Conservation (phyloP, 1,140 invertebrate species). For the Diachasmimorpha longicaudata region DNA sequence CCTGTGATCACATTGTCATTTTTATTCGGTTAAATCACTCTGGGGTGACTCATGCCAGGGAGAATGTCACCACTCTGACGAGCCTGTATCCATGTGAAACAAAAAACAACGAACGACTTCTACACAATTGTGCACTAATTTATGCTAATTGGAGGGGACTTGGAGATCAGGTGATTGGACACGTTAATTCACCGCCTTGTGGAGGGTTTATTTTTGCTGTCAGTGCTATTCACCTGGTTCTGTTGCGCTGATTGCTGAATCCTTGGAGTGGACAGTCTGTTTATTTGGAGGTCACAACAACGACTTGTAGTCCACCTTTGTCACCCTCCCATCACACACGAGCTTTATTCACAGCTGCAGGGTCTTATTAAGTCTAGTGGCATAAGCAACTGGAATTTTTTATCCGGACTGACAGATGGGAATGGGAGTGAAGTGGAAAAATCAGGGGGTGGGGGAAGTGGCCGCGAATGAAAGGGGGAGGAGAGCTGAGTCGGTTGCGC, state of each 20-base stretch:
- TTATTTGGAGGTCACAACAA: background rate
- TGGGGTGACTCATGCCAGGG: background rate
- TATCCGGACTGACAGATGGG: background rate
- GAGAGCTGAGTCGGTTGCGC: too few species aligned
- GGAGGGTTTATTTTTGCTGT: background rate
- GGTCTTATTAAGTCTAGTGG: background rate
- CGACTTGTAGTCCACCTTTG: background rate
- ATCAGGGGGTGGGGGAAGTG: too few species aligned
- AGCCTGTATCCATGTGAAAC: constrained; percentile 5
- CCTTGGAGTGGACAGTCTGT: background rate
- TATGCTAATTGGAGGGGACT: background rate
- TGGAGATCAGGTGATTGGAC: background rate
- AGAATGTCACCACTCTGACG: background rate
- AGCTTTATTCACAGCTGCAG: background rate
- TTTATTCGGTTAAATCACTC: background rate
- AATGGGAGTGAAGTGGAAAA: background rate
- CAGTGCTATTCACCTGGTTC: background rate
- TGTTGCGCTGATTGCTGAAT: background rate
- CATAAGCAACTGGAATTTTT: background rate
- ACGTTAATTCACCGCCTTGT: background rate
- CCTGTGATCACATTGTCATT: background rate
- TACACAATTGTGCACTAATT: background rate
- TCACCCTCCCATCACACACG: background rate
- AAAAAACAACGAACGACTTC: background rate
- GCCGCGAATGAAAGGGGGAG: too few species aligned